A percentile compares a stretch with the other conserved stretches of the same genome.
phyloP scores from a whole-genome alignment of 2,113 vertebrate species.

The Oryzias woworae region DNA sequence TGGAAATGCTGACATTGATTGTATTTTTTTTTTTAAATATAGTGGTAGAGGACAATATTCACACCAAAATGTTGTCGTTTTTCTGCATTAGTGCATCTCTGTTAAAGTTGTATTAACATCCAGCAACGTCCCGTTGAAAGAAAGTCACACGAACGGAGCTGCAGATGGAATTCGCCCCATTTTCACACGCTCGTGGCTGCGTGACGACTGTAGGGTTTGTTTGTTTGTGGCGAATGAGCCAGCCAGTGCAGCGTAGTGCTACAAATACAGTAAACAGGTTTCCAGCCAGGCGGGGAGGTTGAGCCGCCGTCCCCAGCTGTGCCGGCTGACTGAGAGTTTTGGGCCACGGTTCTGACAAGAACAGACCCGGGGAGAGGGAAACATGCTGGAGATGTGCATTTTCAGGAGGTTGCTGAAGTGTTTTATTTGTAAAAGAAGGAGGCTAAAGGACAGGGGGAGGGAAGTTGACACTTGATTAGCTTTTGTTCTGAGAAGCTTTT shows the following conservation, averaged over 20 bases:
- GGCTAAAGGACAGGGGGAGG: slow-evolving; percentile 19
- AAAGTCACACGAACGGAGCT: not conserved
- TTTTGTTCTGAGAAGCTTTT: not conserved
- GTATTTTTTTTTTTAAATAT: not conserved
- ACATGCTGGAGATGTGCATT: slow-evolving; percentile 49
- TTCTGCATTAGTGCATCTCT: too few species aligned
- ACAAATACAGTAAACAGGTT: slow-evolving; percentile 57
- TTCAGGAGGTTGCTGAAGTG: slow-evolving; percentile 50
- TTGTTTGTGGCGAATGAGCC: slow-evolving; percentile 42
- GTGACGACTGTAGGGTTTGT: slow-evolving; percentile 10
- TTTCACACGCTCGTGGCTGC: slow-evolving; percentile 12
- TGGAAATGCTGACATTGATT: not conserved
- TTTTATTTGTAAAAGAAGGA: slow-evolving; percentile 5
- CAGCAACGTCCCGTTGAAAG: not conserved
- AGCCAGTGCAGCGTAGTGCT: slow-evolving; percentile 37
- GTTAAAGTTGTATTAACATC: too few species aligned
- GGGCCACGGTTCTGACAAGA: slow-evolving; percentile 72
- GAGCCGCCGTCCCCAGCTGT: slow-evolving; percentile 57
- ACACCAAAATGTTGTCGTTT: too few species aligned
- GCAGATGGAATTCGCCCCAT: slow-evolving; percentile 20
- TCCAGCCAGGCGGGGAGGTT: slow-evolving; percentile 36
- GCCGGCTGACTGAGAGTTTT: slow-evolving; percentile 70
- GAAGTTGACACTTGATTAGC: slow-evolving; percentile 12
- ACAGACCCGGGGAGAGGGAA: slow-evolving; percentile 51
- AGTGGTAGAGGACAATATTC: not conserved